These are phyloP conservation scores for Phalacrocorax carbo DNA, from an alignment of 2,113 vertebrate genomes.

Conservation along the genomic window DNA sequence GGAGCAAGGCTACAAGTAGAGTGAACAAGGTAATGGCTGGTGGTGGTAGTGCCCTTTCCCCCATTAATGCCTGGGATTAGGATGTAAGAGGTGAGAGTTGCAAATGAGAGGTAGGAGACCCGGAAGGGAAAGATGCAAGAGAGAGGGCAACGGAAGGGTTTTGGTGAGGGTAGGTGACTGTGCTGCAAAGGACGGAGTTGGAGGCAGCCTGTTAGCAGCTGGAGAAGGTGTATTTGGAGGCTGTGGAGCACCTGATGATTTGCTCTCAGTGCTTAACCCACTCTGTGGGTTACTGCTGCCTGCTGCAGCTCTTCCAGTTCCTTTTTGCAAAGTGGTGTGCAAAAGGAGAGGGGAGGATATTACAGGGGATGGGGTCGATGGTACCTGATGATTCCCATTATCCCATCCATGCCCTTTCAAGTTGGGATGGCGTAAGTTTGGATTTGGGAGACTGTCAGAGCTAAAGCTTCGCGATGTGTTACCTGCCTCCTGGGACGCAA, in stretches of 20 bases:
- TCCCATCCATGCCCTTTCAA: neutral
- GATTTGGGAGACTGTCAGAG: neutral
- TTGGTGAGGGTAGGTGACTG: neutral
- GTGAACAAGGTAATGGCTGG: fast-evolving
- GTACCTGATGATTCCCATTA: neutral
- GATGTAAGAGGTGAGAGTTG: neutral
- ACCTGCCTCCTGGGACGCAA: fast-evolving
- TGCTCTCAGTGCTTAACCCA: fast-evolving
- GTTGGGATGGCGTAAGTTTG: neutral
- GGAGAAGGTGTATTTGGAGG: neutral
- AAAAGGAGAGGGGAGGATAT: neutral
- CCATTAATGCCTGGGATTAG: neutral
- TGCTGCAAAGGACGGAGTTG: neutral
- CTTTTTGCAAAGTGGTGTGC: neutral
- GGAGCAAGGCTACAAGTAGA: neutral
- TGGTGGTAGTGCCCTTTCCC: neutral
- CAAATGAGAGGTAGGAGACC: neutral
- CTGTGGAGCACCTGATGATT: too few species aligned
- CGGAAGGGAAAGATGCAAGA: neutral
- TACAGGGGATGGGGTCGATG: fast-evolving
- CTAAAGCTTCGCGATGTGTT: fast-evolving
- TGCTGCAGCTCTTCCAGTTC: neutral
- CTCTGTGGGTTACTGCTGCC: neutral
- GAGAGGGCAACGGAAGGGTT: neutral
- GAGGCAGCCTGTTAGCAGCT: fast-evolving